A percentile compares a stretch with the other conserved stretches of the same genome.
These are phyloP conservation scores for Lindbergichthys nudifrons DNA, from an alignment of 2,797 vertebrate genomes.

Conservation along the genomic window DNA sequence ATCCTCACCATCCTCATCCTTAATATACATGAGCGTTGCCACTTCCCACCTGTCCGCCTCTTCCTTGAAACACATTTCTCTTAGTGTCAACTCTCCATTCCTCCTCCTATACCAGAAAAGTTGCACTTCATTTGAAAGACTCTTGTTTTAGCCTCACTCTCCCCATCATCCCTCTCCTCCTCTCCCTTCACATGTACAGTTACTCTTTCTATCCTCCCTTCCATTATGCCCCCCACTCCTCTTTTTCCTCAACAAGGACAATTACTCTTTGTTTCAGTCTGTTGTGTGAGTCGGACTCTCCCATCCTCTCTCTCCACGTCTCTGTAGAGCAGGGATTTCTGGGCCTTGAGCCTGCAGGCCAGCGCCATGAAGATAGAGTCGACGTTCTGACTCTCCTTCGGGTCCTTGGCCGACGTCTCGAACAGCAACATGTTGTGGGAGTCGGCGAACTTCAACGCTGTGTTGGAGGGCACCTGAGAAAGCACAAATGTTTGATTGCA, in stretches of 20 bases:
- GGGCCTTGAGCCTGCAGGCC: slow-evolving; percentile 94
- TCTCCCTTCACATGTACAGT: slow-evolving; percentile 41
- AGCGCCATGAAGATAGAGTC: slow-evolving; percentile 98
- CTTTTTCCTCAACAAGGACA: slow-evolving; percentile 90
- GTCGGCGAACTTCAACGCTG: slow-evolving; percentile 94
- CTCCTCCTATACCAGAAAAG: slow-evolving; percentile 29
- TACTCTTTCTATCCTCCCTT: slow-evolving; percentile 33
- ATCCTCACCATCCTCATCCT: neutral
- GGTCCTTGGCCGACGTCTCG: slow-evolving; percentile 98
- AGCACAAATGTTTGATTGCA: neutral
- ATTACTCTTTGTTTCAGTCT: slow-evolving; percentile 83
- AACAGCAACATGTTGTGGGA: slow-evolving; percentile 98
- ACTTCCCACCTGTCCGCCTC: neutral
- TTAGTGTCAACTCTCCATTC: slow-evolving; percentile 4
- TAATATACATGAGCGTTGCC: neutral
- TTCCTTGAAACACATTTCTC: slow-evolving; percentile 20
- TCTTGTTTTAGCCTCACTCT: slow-evolving; percentile 21
- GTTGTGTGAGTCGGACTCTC: slow-evolving; percentile 86
- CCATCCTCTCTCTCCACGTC: slow-evolving; percentile 90
- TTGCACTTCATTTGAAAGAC: slow-evolving; percentile 36
- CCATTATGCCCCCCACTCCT: slow-evolving; percentile 37
- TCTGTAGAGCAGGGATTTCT: slow-evolving; percentile 93
- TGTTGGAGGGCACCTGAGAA: slow-evolving; percentile 92
- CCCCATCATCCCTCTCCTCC: slow-evolving; percentile 30
- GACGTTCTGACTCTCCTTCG: slow-evolving; percentile 95